Base-by-base conservation (phyloP, 2,113 vertebrate species). In the Willisornis vidua region DNA sequence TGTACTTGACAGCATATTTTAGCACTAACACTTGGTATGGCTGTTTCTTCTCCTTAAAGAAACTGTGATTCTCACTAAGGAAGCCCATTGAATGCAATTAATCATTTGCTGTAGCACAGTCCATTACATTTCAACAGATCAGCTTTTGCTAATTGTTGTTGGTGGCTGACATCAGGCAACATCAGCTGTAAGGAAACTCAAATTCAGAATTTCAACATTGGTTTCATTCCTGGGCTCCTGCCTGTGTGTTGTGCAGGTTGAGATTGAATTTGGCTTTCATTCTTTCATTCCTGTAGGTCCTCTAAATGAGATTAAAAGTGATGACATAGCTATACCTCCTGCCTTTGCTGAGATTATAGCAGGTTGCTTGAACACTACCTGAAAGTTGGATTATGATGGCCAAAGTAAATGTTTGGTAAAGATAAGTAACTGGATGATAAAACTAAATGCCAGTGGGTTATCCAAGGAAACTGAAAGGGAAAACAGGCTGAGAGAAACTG, bases 1-100 rank as follows among this genome's bases (percentile, higher is more conserved):
- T 3, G 13, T 95, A 95, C 84, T 82, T 68, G 58, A 92, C 52
- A 82, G 81, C 70, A 78, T 87, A 94, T 94, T 96, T 96, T 87
- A 95, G 66, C 73, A 62, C 57, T 91, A 94, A 52, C 58, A 46
- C 70, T 87, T 87, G n/a, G 37, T 94, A 65, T 45, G 81, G 58
- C 54, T 85, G 61, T 68, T 82, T 70, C 52, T 14, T 24, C 74
- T 92, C 45, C 55, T 57, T 61, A 68, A 37, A 90, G 57, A 90
- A 92, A 35, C 66, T 82, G 87, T 68, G 77, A 91, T 91, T 79
- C 80, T 95, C n/a, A 5, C 80, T 58, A 35, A 92, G 48, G 52
- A 88, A 95, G 59, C 43, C 29, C 18, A 62, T 28, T 68, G 62
- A 72, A 87, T 52, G 58, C 26, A 78, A 65, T 93, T 68, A 90